Base-by-base conservation (phyloP, 1,140 invertebrate genomes). In the Polypedilum vanderplanki region DNA sequence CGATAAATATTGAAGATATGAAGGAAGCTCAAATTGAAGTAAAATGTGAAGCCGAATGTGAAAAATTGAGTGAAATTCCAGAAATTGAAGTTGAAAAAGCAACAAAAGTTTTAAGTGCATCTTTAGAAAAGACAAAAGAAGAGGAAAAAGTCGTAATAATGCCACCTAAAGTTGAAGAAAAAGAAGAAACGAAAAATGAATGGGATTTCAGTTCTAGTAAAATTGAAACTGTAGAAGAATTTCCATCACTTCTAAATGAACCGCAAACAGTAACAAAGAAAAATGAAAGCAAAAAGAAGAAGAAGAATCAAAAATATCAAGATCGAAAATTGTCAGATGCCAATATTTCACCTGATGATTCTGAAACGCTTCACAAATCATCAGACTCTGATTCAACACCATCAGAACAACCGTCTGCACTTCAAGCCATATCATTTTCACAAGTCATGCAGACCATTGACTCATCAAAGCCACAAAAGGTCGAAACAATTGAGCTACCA, bases 61-160 rank as follows among this genome's bases (percentile, higher is more conserved):
- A 57, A 57, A n/a, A 12, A 12, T 12, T 57, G 3, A 57, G 9
- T 57, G 46, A n/a, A 15, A n/a, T n/a, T n/a, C 46, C 46, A 57
- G n/a, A 57, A 57, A 57, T 57, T 57, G 46, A 57, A 57, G n/a
- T 57, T n/a, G 46, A 46, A 46, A 46, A n/a, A 12, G 46, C 12
- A n/a, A 57, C 12, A n/a, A 57, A 57, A 15, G 46, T n/a, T 33
- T 2, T 3, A 3, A 15, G 1, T 46, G 41, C 2, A 46, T 1
- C 4, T 12, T 12, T n/a, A 57, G 46, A 57, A 3, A 57, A 57
- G 46, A 12, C 46, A 57, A 57, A 57, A 57, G 46, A 57, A 57
- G 46, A 57, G 15, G 10, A 57, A 57, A 57, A 12, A 57, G 46
- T 57, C 12, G 0, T 12, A 57, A 33, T 33, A 12, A 57, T n/a